These are phyloP conservation scores for Rhinoderma darwinii DNA, from an alignment of 2,113 vertebrate species.

Conservation along the genomic window DNA sequence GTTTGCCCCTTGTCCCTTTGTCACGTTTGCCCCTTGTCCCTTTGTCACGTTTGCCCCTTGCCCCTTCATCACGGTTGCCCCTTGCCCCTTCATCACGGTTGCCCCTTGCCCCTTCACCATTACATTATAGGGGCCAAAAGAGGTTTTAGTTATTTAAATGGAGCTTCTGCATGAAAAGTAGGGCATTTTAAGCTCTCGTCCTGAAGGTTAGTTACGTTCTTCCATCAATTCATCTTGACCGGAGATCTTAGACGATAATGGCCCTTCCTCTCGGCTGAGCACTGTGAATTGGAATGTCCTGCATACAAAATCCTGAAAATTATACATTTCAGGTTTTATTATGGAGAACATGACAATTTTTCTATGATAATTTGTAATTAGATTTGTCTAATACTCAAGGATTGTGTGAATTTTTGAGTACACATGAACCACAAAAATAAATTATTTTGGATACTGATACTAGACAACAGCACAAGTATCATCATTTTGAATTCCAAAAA, in stretches of 20 bases:
- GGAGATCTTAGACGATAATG: neutral
- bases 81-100: too few species aligned
- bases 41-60: too few species aligned
- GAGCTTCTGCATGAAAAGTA: neutral
- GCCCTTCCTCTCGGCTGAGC: neutral
- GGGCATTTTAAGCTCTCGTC: neutral
- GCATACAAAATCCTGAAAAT: neutral
- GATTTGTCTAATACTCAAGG: neutral
- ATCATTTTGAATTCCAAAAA: too few species aligned
- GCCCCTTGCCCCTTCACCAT: neutral
- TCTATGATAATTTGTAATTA: neutral
- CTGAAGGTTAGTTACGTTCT: neutral
- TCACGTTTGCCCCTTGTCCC: too few species aligned
- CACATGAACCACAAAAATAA: neutral
- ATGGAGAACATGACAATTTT: neutral
- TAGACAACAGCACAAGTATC: neutral
- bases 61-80: too few species aligned
- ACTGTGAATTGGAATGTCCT: neutral
- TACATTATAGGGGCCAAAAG: neutral
- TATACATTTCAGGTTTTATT: neutral
- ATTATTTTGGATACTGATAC: neutral
- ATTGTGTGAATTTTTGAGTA: neutral
- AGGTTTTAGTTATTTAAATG: neutral
- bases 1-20: too few species aligned
- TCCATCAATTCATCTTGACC: neutral